A percentile compares a stretch with the other conserved stretches of the same genome.
Conservation (phyloP, 1,140 invertebrate species). For the Heliconius nattereri region DNA sequence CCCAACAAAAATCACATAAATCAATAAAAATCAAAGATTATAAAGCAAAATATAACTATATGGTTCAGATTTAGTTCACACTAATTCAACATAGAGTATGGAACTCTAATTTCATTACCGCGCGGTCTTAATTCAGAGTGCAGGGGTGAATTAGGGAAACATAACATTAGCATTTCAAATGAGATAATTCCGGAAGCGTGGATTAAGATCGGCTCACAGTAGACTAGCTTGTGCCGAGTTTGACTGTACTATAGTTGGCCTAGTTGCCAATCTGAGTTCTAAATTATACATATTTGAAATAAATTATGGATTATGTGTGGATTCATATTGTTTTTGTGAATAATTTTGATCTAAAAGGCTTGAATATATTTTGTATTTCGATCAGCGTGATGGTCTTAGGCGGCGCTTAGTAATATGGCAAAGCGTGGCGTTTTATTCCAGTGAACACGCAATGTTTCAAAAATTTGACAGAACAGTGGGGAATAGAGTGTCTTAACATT, state of each 20-base stretch:
- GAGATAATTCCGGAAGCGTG: conserved; percentile 21
- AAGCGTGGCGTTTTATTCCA: too few relatives aligned
- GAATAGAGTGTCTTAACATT: too few relatives aligned
- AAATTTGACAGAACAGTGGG: too few relatives aligned
- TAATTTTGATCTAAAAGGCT: too few relatives aligned
- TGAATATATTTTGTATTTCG: too few relatives aligned
- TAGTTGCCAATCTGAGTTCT: background rate
- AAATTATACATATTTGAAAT: background rate
- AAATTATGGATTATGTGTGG: background rate
- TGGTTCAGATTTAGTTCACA: background rate
- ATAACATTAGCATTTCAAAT: conserved; percentile 54
- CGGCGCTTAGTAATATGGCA: too few relatives aligned
- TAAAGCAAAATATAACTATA: background rate
- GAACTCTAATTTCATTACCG: conserved; percentile 18
- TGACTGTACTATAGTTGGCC: conserved; percentile 4
- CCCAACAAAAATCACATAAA: too few relatives aligned
- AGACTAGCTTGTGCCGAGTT: conserved; percentile 8
- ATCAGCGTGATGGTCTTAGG: too few relatives aligned
- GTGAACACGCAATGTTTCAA: too few relatives aligned
- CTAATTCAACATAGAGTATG: background rate
- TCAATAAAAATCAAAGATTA: too few relatives aligned
- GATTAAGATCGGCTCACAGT: conserved; percentile 14
- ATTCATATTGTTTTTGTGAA: too few relatives aligned
- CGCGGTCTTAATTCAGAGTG: conserved; percentile 30
- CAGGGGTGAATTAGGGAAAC: conserved; percentile 46